Evolutionary conservation across 2,797 vertebrate species (phyloP).

Genomic region (Pangasius larnaudii): DNA sequence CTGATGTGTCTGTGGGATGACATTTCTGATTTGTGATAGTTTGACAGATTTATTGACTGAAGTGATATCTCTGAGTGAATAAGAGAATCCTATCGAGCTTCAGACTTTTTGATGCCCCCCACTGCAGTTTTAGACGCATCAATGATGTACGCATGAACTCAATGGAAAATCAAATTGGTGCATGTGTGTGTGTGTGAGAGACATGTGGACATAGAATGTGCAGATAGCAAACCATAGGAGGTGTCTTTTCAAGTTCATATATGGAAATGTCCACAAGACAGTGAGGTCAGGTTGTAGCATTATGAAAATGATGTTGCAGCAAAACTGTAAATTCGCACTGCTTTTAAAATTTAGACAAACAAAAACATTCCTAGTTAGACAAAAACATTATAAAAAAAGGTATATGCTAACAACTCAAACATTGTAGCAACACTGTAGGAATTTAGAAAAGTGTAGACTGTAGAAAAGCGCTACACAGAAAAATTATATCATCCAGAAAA

Average conservation of each 20-base stretch:
- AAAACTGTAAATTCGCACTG: background rate
- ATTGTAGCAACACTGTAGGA: background rate
- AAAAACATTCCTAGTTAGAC: background rate
- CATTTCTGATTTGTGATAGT: slow-evolving; percentile 7
- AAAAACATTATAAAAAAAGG: background rate
- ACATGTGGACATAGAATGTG: no score
- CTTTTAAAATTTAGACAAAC: background rate
- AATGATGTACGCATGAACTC: background rate
- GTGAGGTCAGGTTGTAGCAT: background rate
- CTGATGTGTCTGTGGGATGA: background rate
- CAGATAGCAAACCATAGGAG: background rate
- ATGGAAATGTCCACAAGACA: background rate
- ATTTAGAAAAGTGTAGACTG: no score
- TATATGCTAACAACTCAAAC: background rate
- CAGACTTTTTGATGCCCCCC: background rate
- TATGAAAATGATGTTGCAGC: background rate
- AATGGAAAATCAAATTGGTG: background rate
- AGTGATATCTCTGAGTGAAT: slow-evolving; percentile 17
- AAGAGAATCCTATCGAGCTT: slow-evolving; percentile 9
- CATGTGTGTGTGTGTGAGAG: background rate
- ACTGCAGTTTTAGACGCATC: background rate
- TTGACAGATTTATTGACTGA: slow-evolving; percentile 22
- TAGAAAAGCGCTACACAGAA: background rate
- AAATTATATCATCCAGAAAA: background rate
- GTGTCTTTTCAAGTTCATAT: background rate